Conservation (phyloP, 2,113 vertebrate genomes). For the Laterallus jamaicensis region DNA sequence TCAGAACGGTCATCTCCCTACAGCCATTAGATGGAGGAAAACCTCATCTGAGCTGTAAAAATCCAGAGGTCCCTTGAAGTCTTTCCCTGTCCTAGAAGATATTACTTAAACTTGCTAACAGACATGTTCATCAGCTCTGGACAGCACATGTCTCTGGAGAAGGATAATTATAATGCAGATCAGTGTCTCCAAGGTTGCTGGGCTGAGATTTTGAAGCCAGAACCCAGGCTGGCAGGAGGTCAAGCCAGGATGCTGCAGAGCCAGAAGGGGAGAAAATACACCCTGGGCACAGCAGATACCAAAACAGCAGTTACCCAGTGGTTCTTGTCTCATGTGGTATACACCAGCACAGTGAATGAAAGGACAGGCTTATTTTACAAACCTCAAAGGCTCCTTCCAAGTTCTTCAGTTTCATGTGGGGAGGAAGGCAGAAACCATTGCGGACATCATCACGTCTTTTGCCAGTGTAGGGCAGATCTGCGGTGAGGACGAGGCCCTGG, state of each 20-base stretch:
- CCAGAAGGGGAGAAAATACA: background rate
- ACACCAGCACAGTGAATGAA: background rate
- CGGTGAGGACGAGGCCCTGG: conserved; percentile 90
- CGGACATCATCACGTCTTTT: conserved; percentile 86
- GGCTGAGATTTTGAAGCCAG: background rate
- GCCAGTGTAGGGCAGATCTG: conserved; percentile 83
- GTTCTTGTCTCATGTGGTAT: conserved; percentile 8
- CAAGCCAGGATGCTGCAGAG: background rate
- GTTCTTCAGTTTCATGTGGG: conserved; percentile 85
- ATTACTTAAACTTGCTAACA: background rate
- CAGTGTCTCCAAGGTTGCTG: background rate
- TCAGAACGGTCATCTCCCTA: conserved; percentile 71
- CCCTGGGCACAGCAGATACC: background rate
- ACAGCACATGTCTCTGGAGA: background rate
- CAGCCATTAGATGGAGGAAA: background rate
- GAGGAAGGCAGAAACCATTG: conserved; percentile 85
- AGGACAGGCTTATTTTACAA: background rate
- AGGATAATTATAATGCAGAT: background rate
- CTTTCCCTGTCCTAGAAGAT: background rate
- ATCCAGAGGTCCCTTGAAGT: background rate
- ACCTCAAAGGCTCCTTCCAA: conserved; percentile 85
- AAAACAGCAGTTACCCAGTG: background rate
- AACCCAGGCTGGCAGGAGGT: background rate
- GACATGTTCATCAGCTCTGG: background rate
- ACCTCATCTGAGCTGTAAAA: background rate